Base-by-base conservation (phyloP, 2,888 invertebrate species). In the Troilus luridus region DNA sequence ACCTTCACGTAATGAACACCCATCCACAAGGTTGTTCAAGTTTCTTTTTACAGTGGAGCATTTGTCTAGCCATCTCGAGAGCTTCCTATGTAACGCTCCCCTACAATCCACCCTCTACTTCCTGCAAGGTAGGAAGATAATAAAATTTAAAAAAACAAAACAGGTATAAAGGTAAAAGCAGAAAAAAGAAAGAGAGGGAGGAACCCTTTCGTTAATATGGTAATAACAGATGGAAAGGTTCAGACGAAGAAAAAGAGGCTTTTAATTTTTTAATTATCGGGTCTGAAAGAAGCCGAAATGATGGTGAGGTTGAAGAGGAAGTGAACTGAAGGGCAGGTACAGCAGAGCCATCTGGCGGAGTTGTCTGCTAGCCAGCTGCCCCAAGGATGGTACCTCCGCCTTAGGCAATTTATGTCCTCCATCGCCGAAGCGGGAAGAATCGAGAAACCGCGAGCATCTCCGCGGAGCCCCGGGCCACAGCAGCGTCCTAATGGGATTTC, bases 181-280 rank as follows among this genome's bases (percentile, higher is more conserved):
- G 56, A 85, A 85, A 85, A n/a, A n/a, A 77, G 59, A 59, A 59
- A 14, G 19, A n/a, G 21, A 81, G 17, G 54, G 54, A 19, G 17
- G n/a, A 56, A 85, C 54, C 56, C 56, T 77, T 77, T 58, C 21
- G 56, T 85, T 58, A 85, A 85, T 85, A 85, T 85, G 85, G 54
- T 85, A 85, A 85, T 85, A 85, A 58, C 56, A 85, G 72, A 85
- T 85, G 56, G 85, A 85, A 85, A 41, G 11, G 21, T 64, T 5
- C 56, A 85, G 85, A n/a, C 85, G 56, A 10, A 56, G 85, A 85
- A 85, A 67, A 67, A 67, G 54, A 56, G 85, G 56, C 85, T 85
- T 85, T 85, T 85, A 85, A 85, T 85, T 85, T 77, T 85, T 85
- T 85, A 85, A 85, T 85, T 85, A n/a, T 7, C 85, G 85, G 85